Percentiles rank a stretch among this genome's conserved stretches.
These are phyloP conservation scores for Homarus gammarus DNA, from an alignment of 2,888 invertebrate genomes.

Conservation along the genomic window DNA sequence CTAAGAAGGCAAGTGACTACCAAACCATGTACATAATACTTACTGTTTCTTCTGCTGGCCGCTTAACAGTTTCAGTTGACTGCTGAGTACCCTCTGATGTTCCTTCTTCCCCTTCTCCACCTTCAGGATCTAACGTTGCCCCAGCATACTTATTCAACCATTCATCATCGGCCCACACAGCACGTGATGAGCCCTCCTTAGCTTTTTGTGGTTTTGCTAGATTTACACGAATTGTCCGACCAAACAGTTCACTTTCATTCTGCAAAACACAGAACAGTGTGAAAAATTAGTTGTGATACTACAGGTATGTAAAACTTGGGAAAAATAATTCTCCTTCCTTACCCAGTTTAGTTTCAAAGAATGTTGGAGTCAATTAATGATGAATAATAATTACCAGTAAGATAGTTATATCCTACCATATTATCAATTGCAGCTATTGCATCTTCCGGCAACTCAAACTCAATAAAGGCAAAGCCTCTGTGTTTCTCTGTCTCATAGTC, in stretches of 20 bases:
- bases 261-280: constrained; percentile 86
- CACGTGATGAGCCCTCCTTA: constrained; percentile 95
- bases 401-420: constrained; percentile 85
- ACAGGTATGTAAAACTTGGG: too few species aligned
- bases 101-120: constrained; percentile 38
- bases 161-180: constrained; percentile 98
- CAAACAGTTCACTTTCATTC: constrained; percentile 97
- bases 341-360: too few species aligned
- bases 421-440: constrained; percentile 99
- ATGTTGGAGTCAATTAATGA: neutral
- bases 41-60: constrained; percentile 25
- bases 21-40: too few species aligned
- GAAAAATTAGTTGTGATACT: too few species aligned
- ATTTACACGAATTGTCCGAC: constrained; percentile 96
- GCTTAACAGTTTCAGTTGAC: constrained; percentile 7
- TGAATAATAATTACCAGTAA: neutral
- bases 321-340: too few species aligned
- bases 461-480: constrained; percentile 98
- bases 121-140: constrained; percentile 77
- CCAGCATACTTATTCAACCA: constrained; percentile 99
- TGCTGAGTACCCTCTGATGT: constrained; percentile 14
- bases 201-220: constrained; percentile 97
- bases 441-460: constrained; percentile 98
- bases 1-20: too few species aligned
- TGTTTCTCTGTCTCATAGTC: constrained; percentile 99